phyloP scores from a whole-genome alignment of 2,888 invertebrate genomes.

The Ormyrus pomaceus region DNA sequence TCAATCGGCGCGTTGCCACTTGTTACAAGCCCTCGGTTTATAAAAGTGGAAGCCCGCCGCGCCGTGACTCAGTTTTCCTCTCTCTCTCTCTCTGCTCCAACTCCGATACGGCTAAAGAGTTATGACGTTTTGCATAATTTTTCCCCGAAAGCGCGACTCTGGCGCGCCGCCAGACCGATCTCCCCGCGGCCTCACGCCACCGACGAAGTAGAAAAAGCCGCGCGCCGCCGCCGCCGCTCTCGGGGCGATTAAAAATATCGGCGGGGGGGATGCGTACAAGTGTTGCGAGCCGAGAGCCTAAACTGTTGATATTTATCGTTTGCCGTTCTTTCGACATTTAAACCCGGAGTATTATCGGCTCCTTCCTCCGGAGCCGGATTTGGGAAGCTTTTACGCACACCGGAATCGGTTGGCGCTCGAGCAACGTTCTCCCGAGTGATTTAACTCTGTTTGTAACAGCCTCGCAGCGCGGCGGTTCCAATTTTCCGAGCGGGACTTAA shows the following conservation, averaged over 20 bases:
- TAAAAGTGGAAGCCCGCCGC: conserved; percentile 4
- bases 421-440: too few species aligned
- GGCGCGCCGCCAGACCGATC: conserved; percentile 19
- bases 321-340: conserved; percentile 6
- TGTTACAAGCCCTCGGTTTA: conserved; percentile 6
- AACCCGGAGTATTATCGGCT: too few species aligned
- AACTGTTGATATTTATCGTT: conserved; percentile 37
- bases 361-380: too few species aligned
- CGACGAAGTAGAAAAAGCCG: conserved; percentile 20
- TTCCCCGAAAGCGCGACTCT: conserved; percentile 41
- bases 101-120: conserved; percentile 25
- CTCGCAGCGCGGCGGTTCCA: too few species aligned
- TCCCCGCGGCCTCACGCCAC: conserved; percentile 16
- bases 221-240: background rate
- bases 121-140: conserved; percentile 52
- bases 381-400: too few species aligned
- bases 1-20: conserved; percentile 4
- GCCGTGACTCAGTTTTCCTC: background rate
- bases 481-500: too few species aligned
- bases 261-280: background rate
- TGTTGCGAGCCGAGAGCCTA: background rate
- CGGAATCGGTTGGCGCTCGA: too few species aligned
- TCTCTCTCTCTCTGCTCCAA: background rate
- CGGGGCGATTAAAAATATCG: conserved; percentile 40
- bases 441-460: too few species aligned